phyloP scores from a whole-genome alignment of 2,113 vertebrate species.

The Seriola rivoliana region DNA sequence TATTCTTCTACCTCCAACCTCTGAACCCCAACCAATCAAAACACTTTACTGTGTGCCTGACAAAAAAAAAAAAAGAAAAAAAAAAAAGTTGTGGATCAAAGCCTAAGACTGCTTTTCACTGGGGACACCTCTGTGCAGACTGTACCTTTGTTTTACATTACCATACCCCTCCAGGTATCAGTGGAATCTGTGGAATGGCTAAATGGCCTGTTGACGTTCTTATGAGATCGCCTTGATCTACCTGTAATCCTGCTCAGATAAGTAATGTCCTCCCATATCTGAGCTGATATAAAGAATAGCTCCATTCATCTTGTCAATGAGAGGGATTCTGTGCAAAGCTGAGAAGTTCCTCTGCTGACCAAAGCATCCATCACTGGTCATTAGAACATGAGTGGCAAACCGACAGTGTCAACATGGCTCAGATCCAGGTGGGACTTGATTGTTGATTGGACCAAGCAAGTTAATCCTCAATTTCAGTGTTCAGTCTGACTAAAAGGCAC shows the following conservation, averaged over 20 bases:
- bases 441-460: conserved; percentile 7
- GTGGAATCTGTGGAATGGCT: conserved; percentile 61
- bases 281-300: conserved; percentile 46
- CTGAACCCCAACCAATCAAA: neutral
- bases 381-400: conserved; percentile 32
- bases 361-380: conserved; percentile 42
- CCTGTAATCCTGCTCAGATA: conserved; percentile 52
- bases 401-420: conserved; percentile 3
- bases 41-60: too few species aligned
- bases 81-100: neutral
- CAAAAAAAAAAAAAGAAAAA: neutral
- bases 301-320: conserved; percentile 52
- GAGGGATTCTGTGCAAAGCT: conserved; percentile 19
- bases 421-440: conserved; percentile 36
- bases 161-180: conserved; percentile 16
- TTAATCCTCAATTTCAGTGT: conserved; percentile 45
- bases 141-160: neutral
- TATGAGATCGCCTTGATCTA: conserved; percentile 43
- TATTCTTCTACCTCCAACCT: neutral
- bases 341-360: conserved; percentile 17
- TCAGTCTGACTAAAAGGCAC: conserved; percentile 47
- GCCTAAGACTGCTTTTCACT: neutral
- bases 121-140: neutral
- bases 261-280: conserved; percentile 34
- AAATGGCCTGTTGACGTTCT: conserved; percentile 24